Percentiles rank a stretch among this genome's conserved stretches.
Evolutionary conservation across 2,113 vertebrate genomes (phyloP).

Genomic region (Pterocles orientalis): DNA sequence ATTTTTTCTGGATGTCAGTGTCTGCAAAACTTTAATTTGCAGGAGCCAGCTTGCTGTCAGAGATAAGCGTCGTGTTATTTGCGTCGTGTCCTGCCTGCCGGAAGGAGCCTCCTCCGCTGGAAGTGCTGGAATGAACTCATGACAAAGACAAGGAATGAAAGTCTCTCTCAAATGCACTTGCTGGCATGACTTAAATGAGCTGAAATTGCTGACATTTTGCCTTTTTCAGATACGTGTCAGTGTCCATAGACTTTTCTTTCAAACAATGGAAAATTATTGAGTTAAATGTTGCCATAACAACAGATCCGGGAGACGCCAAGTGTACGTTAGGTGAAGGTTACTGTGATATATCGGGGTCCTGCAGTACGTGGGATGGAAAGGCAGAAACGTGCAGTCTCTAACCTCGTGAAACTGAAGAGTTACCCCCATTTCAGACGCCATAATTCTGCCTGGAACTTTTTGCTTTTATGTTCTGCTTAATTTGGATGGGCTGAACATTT

Average conservation of each 20-base stretch:
- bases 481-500: neutral
- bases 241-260: slow-evolving; percentile 37
- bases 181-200: slow-evolving; percentile 37
- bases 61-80: neutral
- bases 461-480: fast-evolving
- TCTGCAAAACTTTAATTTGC: neutral
- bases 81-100: neutral
- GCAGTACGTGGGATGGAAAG: neutral
- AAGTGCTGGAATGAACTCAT: neutral
- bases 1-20: neutral
- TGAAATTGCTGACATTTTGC: slow-evolving; percentile 54
- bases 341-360: neutral
- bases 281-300: slow-evolving; percentile 36
- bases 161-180: neutral
- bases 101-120: neutral
- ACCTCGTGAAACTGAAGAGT: neutral
- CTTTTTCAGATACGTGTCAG: slow-evolving; percentile 38
- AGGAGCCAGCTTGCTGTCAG: neutral
- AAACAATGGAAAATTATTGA: slow-evolving; percentile 30
- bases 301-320: fast-evolving
- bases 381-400: neutral
- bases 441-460: neutral
- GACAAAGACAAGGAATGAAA: slow-evolving; percentile 41
- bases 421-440: fast-evolving
- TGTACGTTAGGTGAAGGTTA: neutral